Percentiles rank a stretch among this genome's conserved stretches.
Conservation (phyloP, 2,888 invertebrate species). For the Macrophya annulata region DNA sequence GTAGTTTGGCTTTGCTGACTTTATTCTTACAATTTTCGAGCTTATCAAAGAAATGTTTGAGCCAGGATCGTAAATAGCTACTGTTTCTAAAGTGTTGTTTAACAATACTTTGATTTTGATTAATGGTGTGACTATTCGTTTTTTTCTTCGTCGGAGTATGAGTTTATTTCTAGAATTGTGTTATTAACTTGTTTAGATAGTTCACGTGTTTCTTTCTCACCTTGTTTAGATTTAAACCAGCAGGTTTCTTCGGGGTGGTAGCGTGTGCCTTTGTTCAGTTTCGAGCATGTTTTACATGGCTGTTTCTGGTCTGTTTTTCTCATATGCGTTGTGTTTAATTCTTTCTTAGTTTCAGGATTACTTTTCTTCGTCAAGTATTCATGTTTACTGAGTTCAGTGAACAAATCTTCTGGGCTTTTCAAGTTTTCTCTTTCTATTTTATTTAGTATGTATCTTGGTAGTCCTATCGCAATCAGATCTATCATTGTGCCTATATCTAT, state of each 20-base stretch:
- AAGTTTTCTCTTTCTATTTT: slow-evolving; percentile 64
- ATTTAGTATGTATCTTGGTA: slow-evolving; percentile 62
- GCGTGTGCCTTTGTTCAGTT: slow-evolving; percentile 36
- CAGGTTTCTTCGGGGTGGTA: slow-evolving; percentile 50
- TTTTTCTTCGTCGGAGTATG: slow-evolving; percentile 39
- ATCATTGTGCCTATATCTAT: slow-evolving; percentile 65
- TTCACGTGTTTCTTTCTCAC: not conserved
- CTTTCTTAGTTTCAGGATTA: slow-evolving; percentile 42
- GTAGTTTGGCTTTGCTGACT: slow-evolving; percentile 44
- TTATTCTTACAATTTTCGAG: slow-evolving; percentile 60
- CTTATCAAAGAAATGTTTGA: slow-evolving; percentile 62
- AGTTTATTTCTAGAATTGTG: slow-evolving; percentile 13
- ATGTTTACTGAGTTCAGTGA: slow-evolving; percentile 64
- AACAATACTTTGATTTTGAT: slow-evolving; percentile 12
- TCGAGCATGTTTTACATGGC: slow-evolving; percentile 48
- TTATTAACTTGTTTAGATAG: slow-evolving; percentile 50
- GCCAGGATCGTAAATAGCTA: slow-evolving; percentile 62
- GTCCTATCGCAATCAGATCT: slow-evolving; percentile 67
- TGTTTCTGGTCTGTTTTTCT: slow-evolving; percentile 9
- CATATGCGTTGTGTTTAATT: not conserved
- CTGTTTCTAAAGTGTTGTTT: slow-evolving; percentile 56
- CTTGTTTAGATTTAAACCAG: slow-evolving; percentile 53
- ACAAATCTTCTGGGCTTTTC: slow-evolving; percentile 63
- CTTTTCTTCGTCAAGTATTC: slow-evolving; percentile 62
- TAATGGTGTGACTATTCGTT: slow-evolving; percentile 53